Base-by-base conservation (phyloP, 2,888 invertebrate genomes). In the Dendrolimus houi region DNA sequence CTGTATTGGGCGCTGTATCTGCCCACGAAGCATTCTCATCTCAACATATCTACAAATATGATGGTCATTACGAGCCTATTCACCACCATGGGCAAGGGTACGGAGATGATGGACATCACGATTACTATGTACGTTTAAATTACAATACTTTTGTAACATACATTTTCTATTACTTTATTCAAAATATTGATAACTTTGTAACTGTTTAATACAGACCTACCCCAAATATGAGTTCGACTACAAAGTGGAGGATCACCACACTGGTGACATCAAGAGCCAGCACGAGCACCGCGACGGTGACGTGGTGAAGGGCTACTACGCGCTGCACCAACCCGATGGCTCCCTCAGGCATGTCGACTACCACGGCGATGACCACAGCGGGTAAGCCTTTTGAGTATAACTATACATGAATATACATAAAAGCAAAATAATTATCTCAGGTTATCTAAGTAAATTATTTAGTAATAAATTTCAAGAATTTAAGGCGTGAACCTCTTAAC, bases 191-290 rank as follows among this genome's bases (percentile, higher is more conserved):
- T 29, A 29, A 6, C 3, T 3, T 47, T 53, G 13, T 42, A 54
- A 29, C 6, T 29, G 29, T 59, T 58, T 7, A 29, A 29, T 29
- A 14, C 61, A 79, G 79, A 67, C 87, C 9, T 81, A 89, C 64
- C 79, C 78, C 7, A 78, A 78, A 57, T 79, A 78, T 59, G 69
- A 75, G 55, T 78, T 89, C 60, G 76, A 68, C 57, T 78, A 78
- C 70, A 75, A 77, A 62, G 76, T 79, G 56, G 64, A 69, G 57
- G 91, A 91, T 68, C 82, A 80, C 41, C 87, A 89, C 70, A 92
- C 92, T 57, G 91, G 91, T 47, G 92, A 92, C 74, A 83, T 86
- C 74, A 86, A 86, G 74, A 80, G 81, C 47, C 85, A 85, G 64
- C 84, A 79, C 64, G 85, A 86, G 72, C 70, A 70, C 63, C 81